Percentiles rank a stretch among this genome's conserved stretches.
Evolutionary conservation across 2,113 vertebrate genomes (phyloP).

Genomic region (Myiozetetes cayanensis): DNA sequence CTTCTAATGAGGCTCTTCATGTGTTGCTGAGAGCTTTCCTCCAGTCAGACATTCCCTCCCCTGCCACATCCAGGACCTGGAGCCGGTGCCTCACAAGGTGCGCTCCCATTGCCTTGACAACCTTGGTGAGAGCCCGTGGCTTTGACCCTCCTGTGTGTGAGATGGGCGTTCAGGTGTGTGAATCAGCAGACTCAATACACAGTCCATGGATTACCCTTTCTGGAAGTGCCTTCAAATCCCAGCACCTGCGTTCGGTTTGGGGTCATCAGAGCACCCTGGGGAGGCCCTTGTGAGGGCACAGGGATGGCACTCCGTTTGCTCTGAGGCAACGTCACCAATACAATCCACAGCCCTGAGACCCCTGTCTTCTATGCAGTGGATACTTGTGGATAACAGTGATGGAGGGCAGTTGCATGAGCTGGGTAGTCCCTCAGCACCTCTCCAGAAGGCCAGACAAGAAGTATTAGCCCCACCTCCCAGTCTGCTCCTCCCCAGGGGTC

Average conservation of each 20-base stretch:
- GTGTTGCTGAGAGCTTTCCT: neutral
- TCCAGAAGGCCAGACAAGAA: neutral
- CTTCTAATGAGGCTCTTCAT: neutral
- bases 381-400: fast-evolving
- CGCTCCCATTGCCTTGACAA: fast-evolving
- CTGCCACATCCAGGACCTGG: neutral
- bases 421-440: neutral
- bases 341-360: neutral
- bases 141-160: neutral
- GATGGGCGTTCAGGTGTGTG: neutral
- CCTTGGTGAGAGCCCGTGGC: neutral
- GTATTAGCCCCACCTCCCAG: neutral
- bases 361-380: fast-evolving
- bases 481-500: neutral
- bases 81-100: neutral
- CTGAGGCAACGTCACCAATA: fast-evolving
- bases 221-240: neutral
- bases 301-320: neutral
- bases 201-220: neutral
- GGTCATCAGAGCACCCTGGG: neutral
- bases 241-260: neutral
- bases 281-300: neutral
- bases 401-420: neutral
- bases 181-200: neutral
- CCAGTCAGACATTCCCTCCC: neutral